Base-by-base conservation (phyloP, 2,797 vertebrate genomes). In the Chromis chromis region DNA sequence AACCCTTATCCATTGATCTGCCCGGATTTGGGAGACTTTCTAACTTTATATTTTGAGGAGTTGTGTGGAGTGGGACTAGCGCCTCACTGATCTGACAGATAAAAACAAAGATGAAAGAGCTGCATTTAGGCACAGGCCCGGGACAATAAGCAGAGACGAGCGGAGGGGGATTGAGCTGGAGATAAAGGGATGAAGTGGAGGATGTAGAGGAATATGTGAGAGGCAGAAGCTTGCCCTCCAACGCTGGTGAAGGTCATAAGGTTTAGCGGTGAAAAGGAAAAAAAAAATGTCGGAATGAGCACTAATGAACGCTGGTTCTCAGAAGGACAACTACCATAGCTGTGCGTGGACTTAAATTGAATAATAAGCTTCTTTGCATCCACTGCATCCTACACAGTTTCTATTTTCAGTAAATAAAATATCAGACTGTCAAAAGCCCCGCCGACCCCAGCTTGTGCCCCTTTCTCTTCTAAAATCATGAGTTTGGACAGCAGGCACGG, bases 101-200 rank as follows among this genome's bases (percentile, higher is more conserved):
- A 92, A 92, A 92, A 92, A 91, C 88, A 90, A 86, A 92, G 89
- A 92, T 93, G 88, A 93, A 94, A 93, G 92, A 79, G 81, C 63
- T 63, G 82, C 81, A 64, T 91, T 93, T 92, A 92, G 86, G 87
- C 90, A 90, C 76, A 84, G 81, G 82, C 85, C 70, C 19, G 86
- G 87, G 86, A 90, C 92, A 91, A 92, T 92, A 82, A 85, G 87
- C 73, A 70, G 59, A 79, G 80, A 68, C 1, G 65, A 83, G 72
- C 24, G n/a, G 62, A 82, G 57, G 79, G 74, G 71, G 82, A 85
- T 86, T 67, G 74, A 79, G 76, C 66, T 1, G 44, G 46, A 88
- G 87, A 91, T 92, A 90, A 91, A 85, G 88, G 78, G 79, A 87
- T 86, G 86, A 87, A 90, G 81, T 22, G 69, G 79, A 67, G 81